Evolutionary conservation across 2,888 invertebrate species (phyloP).

Genomic region (Tenodera sinensis): DNA sequence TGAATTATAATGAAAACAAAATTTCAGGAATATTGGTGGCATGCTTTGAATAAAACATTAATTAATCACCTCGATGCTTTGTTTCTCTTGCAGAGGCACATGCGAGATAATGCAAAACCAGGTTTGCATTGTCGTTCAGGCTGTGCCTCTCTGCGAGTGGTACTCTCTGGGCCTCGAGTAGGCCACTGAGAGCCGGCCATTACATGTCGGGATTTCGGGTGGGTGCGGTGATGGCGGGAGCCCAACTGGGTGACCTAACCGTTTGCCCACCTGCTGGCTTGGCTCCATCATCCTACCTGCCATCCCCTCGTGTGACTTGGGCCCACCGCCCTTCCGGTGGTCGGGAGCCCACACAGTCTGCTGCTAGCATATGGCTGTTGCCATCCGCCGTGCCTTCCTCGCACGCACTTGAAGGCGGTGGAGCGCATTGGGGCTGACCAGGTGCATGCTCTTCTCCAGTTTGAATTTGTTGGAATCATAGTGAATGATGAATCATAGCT

Average conservation of each 20-base stretch:
- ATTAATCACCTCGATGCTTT: slow-evolving; percentile 34
- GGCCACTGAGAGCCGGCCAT: slow-evolving; percentile 21
- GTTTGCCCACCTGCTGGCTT: slow-evolving; percentile 22
- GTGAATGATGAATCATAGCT: neutral
- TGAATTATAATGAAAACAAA: neutral
- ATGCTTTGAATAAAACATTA: neutral
- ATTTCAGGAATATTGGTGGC: neutral
- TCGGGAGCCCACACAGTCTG: neutral
- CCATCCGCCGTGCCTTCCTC: neutral
- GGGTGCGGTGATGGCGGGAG: slow-evolving; percentile 28
- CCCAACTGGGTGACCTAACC: slow-evolving; percentile 12
- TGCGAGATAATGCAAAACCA: slow-evolving; percentile 32
- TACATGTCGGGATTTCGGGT: slow-evolving; percentile 22
- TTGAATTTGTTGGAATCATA: slow-evolving; percentile 6
- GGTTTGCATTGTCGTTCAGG: slow-evolving; percentile 32
- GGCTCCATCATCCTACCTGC: slow-evolving; percentile 11
- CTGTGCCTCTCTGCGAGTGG: slow-evolving; percentile 33
- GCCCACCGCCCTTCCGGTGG: slow-evolving; percentile 6
- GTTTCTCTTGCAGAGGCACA: slow-evolving; percentile 36
- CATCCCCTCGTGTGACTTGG: neutral
- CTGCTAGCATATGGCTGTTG: neutral
- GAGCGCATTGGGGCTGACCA: slow-evolving; percentile 8
- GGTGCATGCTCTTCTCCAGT: slow-evolving; percentile 21
- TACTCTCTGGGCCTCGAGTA: slow-evolving; percentile 25
- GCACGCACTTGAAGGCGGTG: slow-evolving; percentile 11